Evolutionary conservation across 1,140 invertebrate genomes (phyloP), one percentile per base, ranked within the genome.

Genomic region (Zophobas atratus): DNA sequence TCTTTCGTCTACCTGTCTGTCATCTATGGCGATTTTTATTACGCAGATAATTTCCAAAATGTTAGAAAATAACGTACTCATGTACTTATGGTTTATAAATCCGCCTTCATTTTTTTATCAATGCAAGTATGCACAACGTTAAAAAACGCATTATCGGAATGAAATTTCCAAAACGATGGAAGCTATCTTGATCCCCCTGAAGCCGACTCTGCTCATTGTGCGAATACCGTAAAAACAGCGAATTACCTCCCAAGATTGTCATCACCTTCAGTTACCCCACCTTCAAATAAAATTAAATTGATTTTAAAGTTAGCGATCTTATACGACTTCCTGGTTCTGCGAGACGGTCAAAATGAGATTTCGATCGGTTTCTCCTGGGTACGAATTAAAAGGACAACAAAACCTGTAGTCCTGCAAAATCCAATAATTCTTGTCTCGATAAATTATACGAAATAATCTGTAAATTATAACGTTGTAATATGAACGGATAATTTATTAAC

Each of bases 381-480:
- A 6, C 39, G 2, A 39, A 39, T 67, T 67, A 67, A 67, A 20
- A 67, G 60, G 60, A 67, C 60, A 67, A 20, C 0, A 6, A 43
- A 41, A 46, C 55, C 3, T 5, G 36, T 33, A 41, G 38, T 67
- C 60, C 60, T 41, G 60, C 60, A 67, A 67, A 67, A 20, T 32
- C 60, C 43, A 67, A 67, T 67, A 67, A 67, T 67, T 43, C 60
- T 41, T 38, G 60, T 67, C 39, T 43, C 60, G 60, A 67, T 67
- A 67, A 67, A 51, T 51, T 51, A 51, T 20, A 51, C 49, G 49
- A 51, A 51, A 67, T 67, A 67, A 67, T 67, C 60, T 20, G 60
- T 67, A 67, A 67, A 67, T 67, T 67, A 67, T 67, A 67, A 67
- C 60, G 60, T 67, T 67, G 60, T 67, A 67, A 67, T 67, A 67